Conservation (phyloP, 2,888 invertebrate species). For the Odiellus spinosus region DNA sequence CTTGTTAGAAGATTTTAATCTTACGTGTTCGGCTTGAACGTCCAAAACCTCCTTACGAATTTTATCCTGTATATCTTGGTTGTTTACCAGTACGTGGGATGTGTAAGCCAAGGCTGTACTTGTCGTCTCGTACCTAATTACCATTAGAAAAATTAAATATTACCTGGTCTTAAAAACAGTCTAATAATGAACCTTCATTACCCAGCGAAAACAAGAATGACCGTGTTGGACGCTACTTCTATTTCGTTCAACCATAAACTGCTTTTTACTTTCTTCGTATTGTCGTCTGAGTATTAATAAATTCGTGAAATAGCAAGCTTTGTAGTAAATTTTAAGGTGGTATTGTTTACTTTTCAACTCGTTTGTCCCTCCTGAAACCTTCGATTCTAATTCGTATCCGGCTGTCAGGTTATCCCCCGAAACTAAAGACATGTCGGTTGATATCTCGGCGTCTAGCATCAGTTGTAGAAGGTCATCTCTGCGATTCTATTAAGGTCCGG, state of each 20-base stretch:
- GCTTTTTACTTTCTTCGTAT: too few species aligned
- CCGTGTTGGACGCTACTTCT: too few species aligned
- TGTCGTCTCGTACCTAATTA: slow-evolving; percentile 37
- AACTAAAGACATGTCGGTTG: neutral
- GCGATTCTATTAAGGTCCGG: neutral
- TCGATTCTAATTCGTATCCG: neutral
- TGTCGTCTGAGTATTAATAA: too few species aligned
- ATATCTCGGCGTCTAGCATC: slow-evolving; percentile 13
- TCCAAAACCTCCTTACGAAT: slow-evolving; percentile 9
- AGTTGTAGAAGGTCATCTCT: slow-evolving; percentile 15
- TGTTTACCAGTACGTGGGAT: slow-evolving; percentile 32
- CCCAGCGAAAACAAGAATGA: too few species aligned
- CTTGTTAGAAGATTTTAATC: neutral
- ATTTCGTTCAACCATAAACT: too few species aligned
- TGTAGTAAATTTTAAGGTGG: too few species aligned
- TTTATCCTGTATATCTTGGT: slow-evolving; percentile 31
- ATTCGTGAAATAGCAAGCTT: too few species aligned
- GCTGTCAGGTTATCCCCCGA: slow-evolving; percentile 6
- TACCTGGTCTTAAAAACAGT: too few species aligned
- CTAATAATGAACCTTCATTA: too few species aligned
- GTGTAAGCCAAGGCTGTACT: slow-evolving; percentile 34
- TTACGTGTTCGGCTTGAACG: slow-evolving; percentile 2
- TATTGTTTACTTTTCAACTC: too few species aligned
- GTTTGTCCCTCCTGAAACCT: too few species aligned
- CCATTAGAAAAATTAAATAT: too few species aligned